phyloP scores from a whole-genome alignment of 2,888 invertebrate species.

The Metacarcinus magister region DNA sequence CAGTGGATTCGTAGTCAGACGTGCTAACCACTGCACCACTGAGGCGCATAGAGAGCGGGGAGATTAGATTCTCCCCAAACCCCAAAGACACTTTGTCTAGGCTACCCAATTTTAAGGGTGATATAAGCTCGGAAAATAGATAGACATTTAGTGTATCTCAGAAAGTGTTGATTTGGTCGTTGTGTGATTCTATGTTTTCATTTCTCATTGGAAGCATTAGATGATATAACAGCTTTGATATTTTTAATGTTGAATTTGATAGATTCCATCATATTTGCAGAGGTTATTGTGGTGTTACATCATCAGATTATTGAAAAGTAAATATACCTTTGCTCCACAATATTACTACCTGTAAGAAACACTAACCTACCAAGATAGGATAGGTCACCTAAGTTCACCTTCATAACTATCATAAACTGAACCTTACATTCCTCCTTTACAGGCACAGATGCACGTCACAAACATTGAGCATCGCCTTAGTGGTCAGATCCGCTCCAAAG shows the following conservation, averaged over 20 bases:
- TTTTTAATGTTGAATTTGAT: neutral
- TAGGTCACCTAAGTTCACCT: neutral
- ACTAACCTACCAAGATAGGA: neutral
- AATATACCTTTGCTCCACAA: neutral
- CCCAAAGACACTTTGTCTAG: no score
- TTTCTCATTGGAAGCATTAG: no score
- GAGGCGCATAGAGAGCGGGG: no score
- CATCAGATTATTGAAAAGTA: neutral
- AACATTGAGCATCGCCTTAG: conserved; percentile 94
- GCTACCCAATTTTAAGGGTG: no score
- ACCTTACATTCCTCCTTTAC: conserved; percentile 83
- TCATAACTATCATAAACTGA: neutral
- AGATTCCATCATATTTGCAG: neutral
- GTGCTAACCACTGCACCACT: no score
- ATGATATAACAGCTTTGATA: neutral
- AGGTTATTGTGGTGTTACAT: neutral
- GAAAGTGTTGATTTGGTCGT: no score
- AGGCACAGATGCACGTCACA: conserved; percentile 92
- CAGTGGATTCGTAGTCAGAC: no score
- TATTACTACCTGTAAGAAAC: neutral
- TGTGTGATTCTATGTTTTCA: no score
- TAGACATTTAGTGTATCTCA: no score
- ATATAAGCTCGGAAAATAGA: no score
- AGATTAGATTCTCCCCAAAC: no score
- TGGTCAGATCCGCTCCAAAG: conserved; percentile 88